Percentiles rank a stretch among this genome's conserved stretches.
Evolutionary conservation across 2,888 invertebrate species (phyloP).

Genomic region (Stenoptilia bipunctidactyla): DNA sequence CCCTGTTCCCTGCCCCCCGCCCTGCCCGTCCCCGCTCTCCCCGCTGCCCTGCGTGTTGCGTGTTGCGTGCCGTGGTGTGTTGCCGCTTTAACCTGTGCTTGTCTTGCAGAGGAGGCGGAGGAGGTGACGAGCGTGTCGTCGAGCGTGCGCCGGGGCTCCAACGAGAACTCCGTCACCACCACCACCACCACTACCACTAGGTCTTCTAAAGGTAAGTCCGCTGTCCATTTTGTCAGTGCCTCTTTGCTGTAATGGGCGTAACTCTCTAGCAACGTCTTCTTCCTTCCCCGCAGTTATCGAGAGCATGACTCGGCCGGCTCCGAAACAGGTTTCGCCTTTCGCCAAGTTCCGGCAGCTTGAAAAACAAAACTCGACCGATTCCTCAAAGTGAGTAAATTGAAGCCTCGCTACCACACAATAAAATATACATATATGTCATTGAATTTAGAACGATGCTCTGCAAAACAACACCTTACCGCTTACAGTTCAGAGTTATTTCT

Average conservation of each 20-base stretch:
- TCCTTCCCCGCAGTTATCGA: slow-evolving; percentile 56
- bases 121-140: slow-evolving; percentile 58
- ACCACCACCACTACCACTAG: slow-evolving; percentile 66
- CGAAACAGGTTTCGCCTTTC: slow-evolving; percentile 86
- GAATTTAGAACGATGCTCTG: too few relatives aligned
- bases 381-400: slow-evolving; percentile 81
- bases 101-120: slow-evolving; percentile 44
- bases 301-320: slow-evolving; percentile 57
- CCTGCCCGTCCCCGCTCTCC: slow-evolving; percentile 18
- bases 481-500: too few relatives aligned
- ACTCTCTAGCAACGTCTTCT: not conserved
- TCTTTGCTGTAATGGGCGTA: not conserved
- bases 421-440: not conserved
- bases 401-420: slow-evolving; percentile 1
- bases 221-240: not conserved
- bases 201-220: slow-evolving; percentile 66
- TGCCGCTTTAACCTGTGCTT: slow-evolving; percentile 7
- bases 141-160: slow-evolving; percentile 61
- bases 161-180: slow-evolving; percentile 70
- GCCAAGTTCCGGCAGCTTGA: slow-evolving; percentile 93
- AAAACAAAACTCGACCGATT: slow-evolving; percentile 84
- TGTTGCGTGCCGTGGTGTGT: not conserved
- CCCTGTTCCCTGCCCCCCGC: slow-evolving; percentile 19
- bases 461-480: too few relatives aligned
- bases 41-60: slow-evolving; percentile 34